Base-by-base conservation (phyloP, 2,888 invertebrate species). In the Penaeus monodon region DNA sequence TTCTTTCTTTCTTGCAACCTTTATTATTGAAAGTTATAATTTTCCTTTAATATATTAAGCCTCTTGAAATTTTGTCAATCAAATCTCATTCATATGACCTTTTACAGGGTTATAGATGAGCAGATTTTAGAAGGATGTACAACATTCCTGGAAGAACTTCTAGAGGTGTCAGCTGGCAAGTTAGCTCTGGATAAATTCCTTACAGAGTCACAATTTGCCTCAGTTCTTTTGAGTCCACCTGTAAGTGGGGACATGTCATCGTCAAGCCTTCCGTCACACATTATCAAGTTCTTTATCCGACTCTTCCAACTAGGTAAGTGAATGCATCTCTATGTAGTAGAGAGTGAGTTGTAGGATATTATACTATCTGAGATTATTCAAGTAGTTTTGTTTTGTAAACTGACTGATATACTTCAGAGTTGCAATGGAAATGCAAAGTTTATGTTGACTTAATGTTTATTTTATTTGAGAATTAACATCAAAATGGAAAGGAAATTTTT, bases 141-240 rank as follows among this genome's bases (percentile, higher is more conserved):
- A 38, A 96, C 95, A 91, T 97, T 97, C 91, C 96, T 98, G 95
- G 97, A 97, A 92, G 95, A 95, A 91, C 95, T 97, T 90, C 92
- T 98, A 38, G 97, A 97, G 84, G 96, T 96, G 89, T 94, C 96
- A 0, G 94, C 96, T 0, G 97, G 97, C 0, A 94, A 96, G 89
- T 94, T 95, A 91, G 97, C 98, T 0, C 94, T 97, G 91, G 96
- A 97, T 91, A 94, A 94, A 86, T 97, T 97, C 91, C 97, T 97
- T 91, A 90, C 92, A 29, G 91, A 91, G 80, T 88, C 88, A 20
- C 95, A 95, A 89, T 94, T 98, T 70, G 95, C 96, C 0, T 95
- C 96, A 90, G 94, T 97, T 24, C 93, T 98, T 68, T 93, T 98
- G 81, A 96, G 97, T 0, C 96, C 97, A 7, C 95, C 97, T 0